phyloP scores from a whole-genome alignment of 1,140 invertebrate genomes.

The Panagrolaimus sp. region DNA sequence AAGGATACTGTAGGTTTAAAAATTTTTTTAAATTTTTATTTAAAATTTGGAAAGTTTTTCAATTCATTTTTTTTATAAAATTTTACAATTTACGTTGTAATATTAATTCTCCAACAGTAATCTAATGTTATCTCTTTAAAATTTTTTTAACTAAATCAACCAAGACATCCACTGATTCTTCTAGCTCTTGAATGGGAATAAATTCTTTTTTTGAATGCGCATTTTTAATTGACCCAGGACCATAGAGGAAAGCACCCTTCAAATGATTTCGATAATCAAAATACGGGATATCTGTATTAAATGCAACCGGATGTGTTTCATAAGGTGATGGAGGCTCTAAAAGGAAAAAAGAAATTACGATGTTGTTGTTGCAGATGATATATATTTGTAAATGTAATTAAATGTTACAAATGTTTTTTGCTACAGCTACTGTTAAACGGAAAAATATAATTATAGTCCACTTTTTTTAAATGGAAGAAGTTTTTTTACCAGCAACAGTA shows the following conservation, averaged over 20 bases:
- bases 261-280: slow-evolving; percentile 29
- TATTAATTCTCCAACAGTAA: too few relatives aligned
- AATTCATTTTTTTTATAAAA: too few relatives aligned
- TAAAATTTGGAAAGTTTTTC: too few relatives aligned
- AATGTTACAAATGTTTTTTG: too few relatives aligned
- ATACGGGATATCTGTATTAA: slow-evolving; percentile 49
- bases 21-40: too few relatives aligned
- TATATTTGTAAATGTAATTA: not conserved
- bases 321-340: slow-evolving; percentile 38
- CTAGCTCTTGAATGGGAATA: slow-evolving; percentile 37
- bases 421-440: too few relatives aligned
- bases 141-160: slow-evolving; percentile 23
- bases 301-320: slow-evolving; percentile 30
- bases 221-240: slow-evolving; percentile 47
- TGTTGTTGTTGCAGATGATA: too few relatives aligned
- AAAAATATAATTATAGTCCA: not conserved
- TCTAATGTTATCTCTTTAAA: not conserved
- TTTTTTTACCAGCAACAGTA: too few relatives aligned
- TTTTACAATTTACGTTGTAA: too few relatives aligned
- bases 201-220: slow-evolving; percentile 44
- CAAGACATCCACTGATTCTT: slow-evolving; percentile 33
- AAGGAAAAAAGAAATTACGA: not conserved
- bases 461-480: not conserved
- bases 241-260: slow-evolving; percentile 43
- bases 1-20: too few relatives aligned